These are phyloP conservation scores for Napeogenes sylphis DNA, from an alignment of 2,888 invertebrate genomes.

Conservation along the genomic window DNA sequence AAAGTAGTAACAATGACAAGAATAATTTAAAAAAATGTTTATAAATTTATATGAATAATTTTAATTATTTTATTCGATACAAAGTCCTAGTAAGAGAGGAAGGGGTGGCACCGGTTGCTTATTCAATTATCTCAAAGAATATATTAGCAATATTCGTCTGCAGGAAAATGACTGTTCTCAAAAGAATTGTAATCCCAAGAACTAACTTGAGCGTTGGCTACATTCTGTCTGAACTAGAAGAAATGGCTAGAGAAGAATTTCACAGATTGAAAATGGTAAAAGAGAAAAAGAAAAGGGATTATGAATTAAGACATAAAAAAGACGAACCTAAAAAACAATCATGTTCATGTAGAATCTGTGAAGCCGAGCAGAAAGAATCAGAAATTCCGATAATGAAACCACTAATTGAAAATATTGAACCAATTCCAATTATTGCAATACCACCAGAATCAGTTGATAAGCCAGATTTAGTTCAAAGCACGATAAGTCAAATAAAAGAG, in stretches of 20 bases:
- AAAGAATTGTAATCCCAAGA: constrained; percentile 44
- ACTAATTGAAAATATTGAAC: background rate
- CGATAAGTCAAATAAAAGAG: too few relatives aligned
- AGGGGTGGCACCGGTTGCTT: constrained; percentile 33
- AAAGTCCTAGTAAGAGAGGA: constrained; percentile 37
- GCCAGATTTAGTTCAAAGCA: background rate
- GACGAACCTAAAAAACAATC: background rate
- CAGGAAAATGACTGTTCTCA: constrained; percentile 45
- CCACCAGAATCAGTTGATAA: constrained; percentile 6
- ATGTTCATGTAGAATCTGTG: background rate
- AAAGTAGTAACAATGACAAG: background rate
- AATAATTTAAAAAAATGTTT: background rate
- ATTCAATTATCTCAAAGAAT: background rate
- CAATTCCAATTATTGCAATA: background rate
- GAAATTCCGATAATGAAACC: background rate
- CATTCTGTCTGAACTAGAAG: constrained; percentile 44
- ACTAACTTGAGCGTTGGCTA: constrained; percentile 39
- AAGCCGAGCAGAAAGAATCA: background rate
- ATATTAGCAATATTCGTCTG: constrained; percentile 28
- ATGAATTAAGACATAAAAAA: constrained; percentile 18
- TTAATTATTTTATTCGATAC: background rate
- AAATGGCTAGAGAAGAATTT: constrained; percentile 45
- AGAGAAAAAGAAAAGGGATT: constrained; percentile 30
- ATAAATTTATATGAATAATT: background rate
- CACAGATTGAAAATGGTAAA: constrained; percentile 43